These are phyloP conservation scores for Molanna angustata DNA, from an alignment of 2,888 invertebrate genomes.

Conservation along the genomic window DNA sequence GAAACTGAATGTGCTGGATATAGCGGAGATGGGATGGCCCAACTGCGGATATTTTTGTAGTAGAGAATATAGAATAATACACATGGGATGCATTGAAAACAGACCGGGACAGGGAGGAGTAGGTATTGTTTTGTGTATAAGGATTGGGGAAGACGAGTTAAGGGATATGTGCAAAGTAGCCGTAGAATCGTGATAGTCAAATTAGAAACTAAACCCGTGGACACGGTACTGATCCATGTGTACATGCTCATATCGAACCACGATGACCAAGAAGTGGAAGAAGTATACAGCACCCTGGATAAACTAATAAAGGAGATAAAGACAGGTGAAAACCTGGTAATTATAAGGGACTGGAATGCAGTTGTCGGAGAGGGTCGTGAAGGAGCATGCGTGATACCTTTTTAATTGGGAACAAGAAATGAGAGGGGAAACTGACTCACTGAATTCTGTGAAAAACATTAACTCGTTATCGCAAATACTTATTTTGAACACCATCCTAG, in stretches of 20 bases:
- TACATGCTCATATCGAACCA: not conserved
- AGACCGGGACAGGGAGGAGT: not conserved
- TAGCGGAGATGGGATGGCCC: conserved; percentile 1
- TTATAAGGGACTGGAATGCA: conserved; percentile 8
- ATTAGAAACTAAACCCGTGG: not conserved
- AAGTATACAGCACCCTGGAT: not conserved
- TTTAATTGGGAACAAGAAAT: conserved; percentile 7
- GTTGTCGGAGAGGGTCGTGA: conserved; percentile 6
- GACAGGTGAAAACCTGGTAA: not conserved
- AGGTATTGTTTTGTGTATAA: not conserved
- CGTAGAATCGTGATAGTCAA: not conserved
- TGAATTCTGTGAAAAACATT: conserved; percentile 6
- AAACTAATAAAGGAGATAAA: not conserved
- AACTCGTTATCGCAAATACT: conserved; percentile 6
- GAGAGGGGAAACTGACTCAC: conserved; percentile 4
- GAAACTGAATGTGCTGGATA: not conserved
- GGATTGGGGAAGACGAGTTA: no score
- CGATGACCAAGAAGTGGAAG: not conserved
- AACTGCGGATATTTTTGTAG: not conserved
- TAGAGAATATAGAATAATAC: not conserved
- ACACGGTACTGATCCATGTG: no score
- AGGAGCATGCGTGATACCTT: conserved; percentile 8
- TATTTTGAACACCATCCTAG: conserved; percentile 8
- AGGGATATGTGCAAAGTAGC: no score
- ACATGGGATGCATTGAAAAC: not conserved